Evolutionary conservation across 1,140 invertebrate species (phyloP).

Genomic region (Myzus persicae): DNA sequence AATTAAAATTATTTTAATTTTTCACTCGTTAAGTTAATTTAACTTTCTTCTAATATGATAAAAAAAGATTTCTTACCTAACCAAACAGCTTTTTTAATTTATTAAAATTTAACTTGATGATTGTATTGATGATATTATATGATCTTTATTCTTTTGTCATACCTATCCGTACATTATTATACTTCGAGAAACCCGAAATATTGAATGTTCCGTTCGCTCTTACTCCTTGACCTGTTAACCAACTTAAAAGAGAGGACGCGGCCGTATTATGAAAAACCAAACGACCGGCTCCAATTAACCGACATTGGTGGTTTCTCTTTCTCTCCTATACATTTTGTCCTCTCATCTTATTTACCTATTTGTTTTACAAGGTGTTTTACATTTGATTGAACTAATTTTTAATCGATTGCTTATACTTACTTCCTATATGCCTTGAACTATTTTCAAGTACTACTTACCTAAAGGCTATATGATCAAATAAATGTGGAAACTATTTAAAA

Average conservation of each 20-base stretch:
- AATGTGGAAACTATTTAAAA: background rate
- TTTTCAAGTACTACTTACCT: background rate
- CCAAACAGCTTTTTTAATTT: background rate
- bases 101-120: background rate
- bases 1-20: background rate
- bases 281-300: conserved; percentile 57
- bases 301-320: conserved; percentile 57
- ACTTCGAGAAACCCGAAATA: conserved; percentile 56
- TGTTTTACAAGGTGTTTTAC: conserved; percentile 44
- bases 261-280: conserved; percentile 55
- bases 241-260: conserved; percentile 57
- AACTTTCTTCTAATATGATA: background rate
- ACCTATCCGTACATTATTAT: conserved; percentile 5
- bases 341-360: background rate
- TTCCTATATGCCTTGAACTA: conserved; percentile 56
- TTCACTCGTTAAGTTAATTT: background rate
- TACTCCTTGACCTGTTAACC: conserved; percentile 58
- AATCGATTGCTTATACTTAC: conserved; percentile 15
- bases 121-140: background rate
- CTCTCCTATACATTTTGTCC: conserved; percentile 23
- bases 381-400: conserved; percentile 36
- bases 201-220: conserved; percentile 58
- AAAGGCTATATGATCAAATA: background rate
- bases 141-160: conserved; percentile 53
- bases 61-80: background rate